phyloP scores from a whole-genome alignment of 2,888 invertebrate genomes.

The Tachina lurida region DNA sequence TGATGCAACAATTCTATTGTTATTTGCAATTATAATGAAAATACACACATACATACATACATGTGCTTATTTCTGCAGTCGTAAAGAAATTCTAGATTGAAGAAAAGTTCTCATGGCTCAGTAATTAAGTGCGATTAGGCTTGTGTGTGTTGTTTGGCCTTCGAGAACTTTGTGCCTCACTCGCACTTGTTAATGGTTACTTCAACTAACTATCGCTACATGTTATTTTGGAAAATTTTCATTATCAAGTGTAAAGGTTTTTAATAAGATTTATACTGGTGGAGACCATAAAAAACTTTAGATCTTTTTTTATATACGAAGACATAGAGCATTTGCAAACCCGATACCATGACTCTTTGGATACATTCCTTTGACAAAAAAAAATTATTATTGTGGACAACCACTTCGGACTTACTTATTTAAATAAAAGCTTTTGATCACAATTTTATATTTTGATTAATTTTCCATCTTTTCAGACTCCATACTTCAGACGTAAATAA shows the following conservation, averaged over 20 bases:
- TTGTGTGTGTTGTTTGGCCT: too few species aligned
- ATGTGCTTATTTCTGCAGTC: background rate
- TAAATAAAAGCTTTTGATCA: background rate
- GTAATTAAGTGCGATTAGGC: too few species aligned
- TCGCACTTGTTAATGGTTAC: too few species aligned
- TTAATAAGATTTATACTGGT: background rate
- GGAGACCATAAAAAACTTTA: background rate
- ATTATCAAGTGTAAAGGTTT: background rate
- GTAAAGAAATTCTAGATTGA: too few species aligned
- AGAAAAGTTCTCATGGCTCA: too few species aligned
- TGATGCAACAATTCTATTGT: background rate
- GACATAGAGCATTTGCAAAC: too few species aligned
- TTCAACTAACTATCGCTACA: too few species aligned
- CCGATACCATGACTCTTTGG: too few species aligned
- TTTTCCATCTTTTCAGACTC: conserved; percentile 74
- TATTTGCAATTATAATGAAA: background rate
- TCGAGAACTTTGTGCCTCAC: too few species aligned
- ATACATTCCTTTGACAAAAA: too few species aligned
- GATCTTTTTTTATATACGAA: too few species aligned
- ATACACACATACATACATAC: background rate
- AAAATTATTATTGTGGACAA: background rate
- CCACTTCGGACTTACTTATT: background rate
- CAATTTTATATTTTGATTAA: background rate
- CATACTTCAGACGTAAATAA: conserved; percentile 73
- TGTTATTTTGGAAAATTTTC: too few species aligned